These are phyloP conservation scores for Neoarius graeffei DNA, from an alignment of 2,113 vertebrate species.

Conservation along the genomic window DNA sequence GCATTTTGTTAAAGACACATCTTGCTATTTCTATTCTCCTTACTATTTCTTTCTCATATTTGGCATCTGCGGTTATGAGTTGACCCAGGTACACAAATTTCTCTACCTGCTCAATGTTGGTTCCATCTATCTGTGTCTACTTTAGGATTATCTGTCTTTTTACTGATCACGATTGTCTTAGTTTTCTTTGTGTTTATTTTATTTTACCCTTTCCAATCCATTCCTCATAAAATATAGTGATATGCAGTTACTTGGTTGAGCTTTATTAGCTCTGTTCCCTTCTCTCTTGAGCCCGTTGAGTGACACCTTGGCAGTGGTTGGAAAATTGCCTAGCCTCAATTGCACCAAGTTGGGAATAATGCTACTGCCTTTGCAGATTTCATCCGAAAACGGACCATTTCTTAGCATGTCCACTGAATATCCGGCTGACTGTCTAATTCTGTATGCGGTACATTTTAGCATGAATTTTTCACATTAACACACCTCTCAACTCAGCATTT, in stretches of 20 bases:
- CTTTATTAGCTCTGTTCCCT: background rate
- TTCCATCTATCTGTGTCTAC: too few relatives aligned
- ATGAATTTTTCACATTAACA: conserved; percentile 2
- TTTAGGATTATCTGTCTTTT: too few relatives aligned
- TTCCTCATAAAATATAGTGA: background rate
- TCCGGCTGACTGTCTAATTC: background rate
- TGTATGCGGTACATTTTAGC: background rate
- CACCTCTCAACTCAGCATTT: conserved; percentile 30
- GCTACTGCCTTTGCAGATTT: background rate
- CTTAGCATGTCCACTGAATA: background rate
- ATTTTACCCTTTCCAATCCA: background rate
- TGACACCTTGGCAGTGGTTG: background rate
- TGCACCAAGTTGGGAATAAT: background rate
- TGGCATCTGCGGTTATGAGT: too few relatives aligned
- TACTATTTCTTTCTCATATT: too few relatives aligned
- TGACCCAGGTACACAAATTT: too few relatives aligned
- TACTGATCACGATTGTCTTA: too few relatives aligned
- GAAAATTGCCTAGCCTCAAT: background rate
- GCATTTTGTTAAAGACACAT: too few relatives aligned
- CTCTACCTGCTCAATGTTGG: too few relatives aligned
- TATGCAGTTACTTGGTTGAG: background rate
- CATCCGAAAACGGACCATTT: background rate
- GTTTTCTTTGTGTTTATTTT: too few relatives aligned
- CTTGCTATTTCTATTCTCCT: too few relatives aligned
- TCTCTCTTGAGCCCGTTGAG: too few relatives aligned